A percentile compares a stretch with the other conserved stretches of the same genome.
phyloP scores from a whole-genome alignment of 1,140 invertebrate genomes.

The Dufourea novaeangliae region DNA sequence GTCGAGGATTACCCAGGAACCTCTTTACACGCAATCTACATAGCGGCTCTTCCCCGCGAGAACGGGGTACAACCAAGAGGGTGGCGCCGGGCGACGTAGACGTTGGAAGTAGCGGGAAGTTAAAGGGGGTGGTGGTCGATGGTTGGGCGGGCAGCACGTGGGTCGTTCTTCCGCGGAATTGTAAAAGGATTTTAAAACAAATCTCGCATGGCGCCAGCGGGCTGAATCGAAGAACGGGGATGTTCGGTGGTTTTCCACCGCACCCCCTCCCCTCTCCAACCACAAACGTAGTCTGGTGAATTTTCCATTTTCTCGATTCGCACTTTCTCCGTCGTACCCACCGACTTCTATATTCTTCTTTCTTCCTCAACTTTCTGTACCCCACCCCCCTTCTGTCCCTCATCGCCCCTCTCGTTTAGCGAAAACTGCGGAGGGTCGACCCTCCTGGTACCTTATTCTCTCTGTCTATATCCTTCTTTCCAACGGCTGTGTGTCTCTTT shows the following conservation, averaged over 20 bases:
- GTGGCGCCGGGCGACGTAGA: background rate
- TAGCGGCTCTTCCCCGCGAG: constrained; percentile 36
- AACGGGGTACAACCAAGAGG: constrained; percentile 24
- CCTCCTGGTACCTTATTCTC: constrained; percentile 37
- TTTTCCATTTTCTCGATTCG: constrained; percentile 77
- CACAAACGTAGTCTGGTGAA: constrained; percentile 59
- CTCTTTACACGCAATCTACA: constrained; percentile 77
- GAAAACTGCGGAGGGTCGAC: constrained; percentile 58
- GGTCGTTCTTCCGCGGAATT: constrained; percentile 71
- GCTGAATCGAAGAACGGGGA: constrained; percentile 78
- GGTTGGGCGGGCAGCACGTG: constrained; percentile 27
- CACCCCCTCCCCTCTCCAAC: constrained; percentile 17
- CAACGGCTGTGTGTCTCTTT: constrained; percentile 20
- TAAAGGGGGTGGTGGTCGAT: constrained; percentile 20
- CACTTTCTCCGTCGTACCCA: constrained; percentile 48
- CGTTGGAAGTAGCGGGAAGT: constrained; percentile 19
- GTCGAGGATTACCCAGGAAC: constrained; percentile 68
- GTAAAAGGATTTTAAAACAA: constrained; percentile 82
- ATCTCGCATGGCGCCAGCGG: constrained; percentile 78
- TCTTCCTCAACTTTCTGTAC: constrained; percentile 32
- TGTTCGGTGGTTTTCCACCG: constrained; percentile 74
- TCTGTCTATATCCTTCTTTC: constrained; percentile 37
- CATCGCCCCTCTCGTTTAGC: constrained; percentile 58
- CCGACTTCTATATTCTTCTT: constrained; percentile 28
- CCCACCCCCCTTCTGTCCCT: constrained; percentile 31